Conservation (phyloP, 2,888 invertebrate genomes). For the Corbicula japonica region DNA sequence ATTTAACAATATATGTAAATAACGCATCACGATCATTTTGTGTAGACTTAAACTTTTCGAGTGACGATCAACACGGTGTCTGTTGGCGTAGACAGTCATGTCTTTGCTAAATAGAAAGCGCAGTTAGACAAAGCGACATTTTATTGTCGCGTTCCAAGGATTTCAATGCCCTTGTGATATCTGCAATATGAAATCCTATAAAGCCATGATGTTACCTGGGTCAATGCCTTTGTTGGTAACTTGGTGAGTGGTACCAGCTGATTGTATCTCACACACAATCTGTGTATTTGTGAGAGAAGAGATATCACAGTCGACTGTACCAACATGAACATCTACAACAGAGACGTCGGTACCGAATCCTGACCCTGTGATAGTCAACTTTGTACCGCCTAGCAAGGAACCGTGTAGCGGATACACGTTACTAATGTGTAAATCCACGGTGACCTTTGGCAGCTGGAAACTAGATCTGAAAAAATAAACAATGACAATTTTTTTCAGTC, state of each 20-base stretch:
- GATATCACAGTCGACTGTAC: slow-evolving; percentile 60
- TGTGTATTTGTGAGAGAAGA: slow-evolving; percentile 54
- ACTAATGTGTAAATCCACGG: slow-evolving; percentile 66
- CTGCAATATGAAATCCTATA: too few species aligned
- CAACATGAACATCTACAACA: slow-evolving; percentile 52
- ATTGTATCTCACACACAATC: slow-evolving; percentile 70
- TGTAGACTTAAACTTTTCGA: too few species aligned
- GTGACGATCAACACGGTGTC: too few species aligned
- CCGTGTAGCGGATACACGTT: slow-evolving; percentile 70
- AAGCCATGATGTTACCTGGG: slow-evolving; percentile 55
- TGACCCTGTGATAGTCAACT: slow-evolving; percentile 72
- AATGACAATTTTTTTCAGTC: neutral
- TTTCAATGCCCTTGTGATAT: too few species aligned
- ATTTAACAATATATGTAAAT: too few species aligned
- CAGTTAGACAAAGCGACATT: too few species aligned
- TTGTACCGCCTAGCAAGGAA: slow-evolving; percentile 73
- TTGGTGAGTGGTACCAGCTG: slow-evolving; percentile 62
- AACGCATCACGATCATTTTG: too few species aligned
- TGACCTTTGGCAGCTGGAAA: slow-evolving; percentile 41
- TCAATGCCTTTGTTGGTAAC: slow-evolving; percentile 72
- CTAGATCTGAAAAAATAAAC: slow-evolving; percentile 30
- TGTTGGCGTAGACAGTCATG: too few species aligned
- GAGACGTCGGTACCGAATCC: slow-evolving; percentile 58
- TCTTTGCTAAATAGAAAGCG: too few species aligned
- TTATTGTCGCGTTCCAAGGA: too few species aligned